Evolutionary conservation across 2,797 vertebrate species (phyloP).

Genomic region (Limosa lapponica): DNA sequence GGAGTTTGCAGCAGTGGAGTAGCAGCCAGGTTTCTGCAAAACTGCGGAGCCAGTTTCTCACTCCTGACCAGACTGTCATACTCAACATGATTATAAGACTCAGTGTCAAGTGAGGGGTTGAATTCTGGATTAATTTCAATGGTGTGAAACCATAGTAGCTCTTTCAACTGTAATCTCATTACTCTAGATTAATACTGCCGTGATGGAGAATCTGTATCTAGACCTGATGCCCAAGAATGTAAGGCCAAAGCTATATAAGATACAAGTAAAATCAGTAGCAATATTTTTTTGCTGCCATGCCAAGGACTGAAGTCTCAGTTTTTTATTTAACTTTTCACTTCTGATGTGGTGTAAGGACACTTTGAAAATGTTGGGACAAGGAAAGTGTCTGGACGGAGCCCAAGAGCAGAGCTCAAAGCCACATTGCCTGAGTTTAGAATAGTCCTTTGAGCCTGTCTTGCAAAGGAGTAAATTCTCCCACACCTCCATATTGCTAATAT

Average conservation of each 20-base stretch:
- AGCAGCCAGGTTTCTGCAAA: background rate
- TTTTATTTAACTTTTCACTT: background rate
- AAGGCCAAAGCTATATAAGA: background rate
- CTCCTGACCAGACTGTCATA: background rate
- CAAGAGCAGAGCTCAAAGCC: background rate
- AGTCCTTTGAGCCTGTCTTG: background rate
- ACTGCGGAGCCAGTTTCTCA: background rate
- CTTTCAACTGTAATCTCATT: background rate
- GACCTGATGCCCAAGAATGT: accelerated
- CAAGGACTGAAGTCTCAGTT: accelerated
- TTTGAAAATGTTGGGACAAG: background rate
- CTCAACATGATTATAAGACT: background rate
- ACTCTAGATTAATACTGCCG: background rate
- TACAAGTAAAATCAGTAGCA: background rate
- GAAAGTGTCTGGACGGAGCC: background rate
- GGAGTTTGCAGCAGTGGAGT: background rate
- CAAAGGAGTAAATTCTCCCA: background rate
- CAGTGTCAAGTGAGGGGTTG: background rate
- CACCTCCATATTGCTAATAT: accelerated
- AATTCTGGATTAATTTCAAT: background rate
- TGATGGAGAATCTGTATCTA: background rate
- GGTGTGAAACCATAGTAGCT: background rate
- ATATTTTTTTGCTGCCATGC: background rate
- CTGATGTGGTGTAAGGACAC: accelerated
- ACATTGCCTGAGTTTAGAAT: accelerated